These are phyloP conservation scores for Panagrolaimus sp. DNA, from an alignment of 1,140 invertebrate genomes.

Conservation along the genomic window DNA sequence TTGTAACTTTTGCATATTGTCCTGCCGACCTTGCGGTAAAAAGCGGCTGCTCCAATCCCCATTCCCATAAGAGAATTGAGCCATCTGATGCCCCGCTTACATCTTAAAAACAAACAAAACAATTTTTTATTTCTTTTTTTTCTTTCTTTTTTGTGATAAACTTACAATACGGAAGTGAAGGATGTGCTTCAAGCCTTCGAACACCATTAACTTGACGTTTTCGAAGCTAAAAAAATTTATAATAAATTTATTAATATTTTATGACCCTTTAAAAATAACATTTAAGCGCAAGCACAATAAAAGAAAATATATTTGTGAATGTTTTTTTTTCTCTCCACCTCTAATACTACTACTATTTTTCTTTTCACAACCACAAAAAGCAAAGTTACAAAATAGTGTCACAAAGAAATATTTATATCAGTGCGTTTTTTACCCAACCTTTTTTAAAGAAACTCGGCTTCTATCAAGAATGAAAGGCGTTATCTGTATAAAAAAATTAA, in stretches of 20 bases:
- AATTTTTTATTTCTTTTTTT: not conserved
- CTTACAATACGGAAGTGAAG: conserved; percentile 85
- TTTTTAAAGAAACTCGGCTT: conserved; percentile 48
- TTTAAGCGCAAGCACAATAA: conserved; percentile 20
- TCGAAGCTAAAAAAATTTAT: conserved; percentile 60
- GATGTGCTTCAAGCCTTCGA: conserved; percentile 87
- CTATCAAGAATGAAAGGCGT: conserved; percentile 56
- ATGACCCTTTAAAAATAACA: conserved; percentile 11
- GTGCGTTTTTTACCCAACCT: conserved; percentile 39
- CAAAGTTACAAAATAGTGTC: conserved; percentile 19
- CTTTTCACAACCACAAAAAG: too few relatives aligned
- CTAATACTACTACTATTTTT: too few relatives aligned
- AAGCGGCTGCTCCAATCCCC: conserved; percentile 83
- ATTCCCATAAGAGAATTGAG: conserved; percentile 94
- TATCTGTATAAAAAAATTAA: conserved; percentile 37
- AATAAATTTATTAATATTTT: conserved; percentile 19
- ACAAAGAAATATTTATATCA: conserved; percentile 2
- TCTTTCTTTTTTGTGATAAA: conserved; percentile 42
- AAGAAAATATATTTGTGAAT: conserved; percentile 8
- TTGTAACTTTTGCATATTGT: conserved; percentile 88
- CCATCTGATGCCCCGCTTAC: conserved; percentile 93
- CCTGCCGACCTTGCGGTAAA: conserved; percentile 80
- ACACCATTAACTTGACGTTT: conserved; percentile 76
- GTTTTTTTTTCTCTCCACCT: not conserved
- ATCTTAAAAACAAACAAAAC: conserved; percentile 66